Evolutionary conservation across 2,888 invertebrate genomes (phyloP).

Genomic region (Gonocerus acuteangulatus): DNA sequence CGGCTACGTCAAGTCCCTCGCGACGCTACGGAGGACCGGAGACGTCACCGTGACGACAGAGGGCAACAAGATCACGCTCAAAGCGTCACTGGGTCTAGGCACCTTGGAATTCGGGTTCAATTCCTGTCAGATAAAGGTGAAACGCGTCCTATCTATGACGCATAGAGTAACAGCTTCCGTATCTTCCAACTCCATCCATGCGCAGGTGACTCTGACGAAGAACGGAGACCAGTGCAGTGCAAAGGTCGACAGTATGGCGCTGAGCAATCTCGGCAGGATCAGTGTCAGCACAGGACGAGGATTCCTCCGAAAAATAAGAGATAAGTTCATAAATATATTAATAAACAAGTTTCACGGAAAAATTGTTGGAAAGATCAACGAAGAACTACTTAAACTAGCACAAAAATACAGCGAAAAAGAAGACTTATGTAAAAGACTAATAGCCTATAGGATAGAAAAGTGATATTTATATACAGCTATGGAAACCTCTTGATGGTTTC

Average conservation of each 20-base stretch:
- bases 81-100: slow-evolving; percentile 21
- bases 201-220: slow-evolving; percentile 23
- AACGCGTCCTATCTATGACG: slow-evolving; percentile 21
- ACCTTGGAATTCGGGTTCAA: slow-evolving; percentile 21
- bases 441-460: too few relatives aligned
- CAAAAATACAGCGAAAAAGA: slow-evolving; percentile 3
- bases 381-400: slow-evolving; percentile 1
- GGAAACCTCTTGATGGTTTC: too few relatives aligned
- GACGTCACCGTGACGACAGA: slow-evolving; percentile 25
- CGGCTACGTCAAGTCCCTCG: slow-evolving; percentile 22
- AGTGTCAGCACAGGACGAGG: slow-evolving; percentile 28
- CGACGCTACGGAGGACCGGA: slow-evolving; percentile 26
- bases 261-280: slow-evolving; percentile 26
- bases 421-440: slow-evolving; percentile 28
- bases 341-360: slow-evolving; percentile 15
- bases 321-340: slow-evolving; percentile 20
- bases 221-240: slow-evolving; percentile 19
- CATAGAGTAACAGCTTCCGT: slow-evolving; percentile 17
- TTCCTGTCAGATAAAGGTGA: slow-evolving; percentile 24
- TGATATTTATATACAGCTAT: too few relatives aligned
- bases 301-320: slow-evolving; percentile 26
- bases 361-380: slow-evolving; percentile 15
- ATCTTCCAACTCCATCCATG: slow-evolving; percentile 23
- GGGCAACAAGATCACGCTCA: slow-evolving; percentile 25
- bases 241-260: slow-evolving; percentile 17